Evolutionary conservation across 2,113 vertebrate genomes (phyloP).

Genomic region (Eretmochelys imbricata): DNA sequence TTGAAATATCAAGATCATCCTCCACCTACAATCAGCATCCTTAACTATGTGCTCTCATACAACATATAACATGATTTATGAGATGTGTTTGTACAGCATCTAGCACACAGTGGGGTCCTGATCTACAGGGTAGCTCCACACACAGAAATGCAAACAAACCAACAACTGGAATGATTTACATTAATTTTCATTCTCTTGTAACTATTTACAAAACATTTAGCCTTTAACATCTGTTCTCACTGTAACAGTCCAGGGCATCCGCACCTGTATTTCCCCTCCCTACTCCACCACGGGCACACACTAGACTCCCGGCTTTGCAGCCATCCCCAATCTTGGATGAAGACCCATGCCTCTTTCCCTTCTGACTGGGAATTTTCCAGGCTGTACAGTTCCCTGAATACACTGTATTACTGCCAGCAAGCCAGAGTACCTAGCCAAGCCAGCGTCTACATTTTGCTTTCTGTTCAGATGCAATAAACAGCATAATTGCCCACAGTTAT

Average conservation of each 20-base stretch:
- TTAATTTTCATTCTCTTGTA: background rate
- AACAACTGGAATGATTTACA: background rate
- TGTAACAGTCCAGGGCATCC: background rate
- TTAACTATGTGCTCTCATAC: background rate
- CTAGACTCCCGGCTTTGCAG: no score
- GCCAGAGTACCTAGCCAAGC: no score
- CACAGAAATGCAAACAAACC: background rate
- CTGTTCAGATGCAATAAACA: no score
- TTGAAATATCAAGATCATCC: background rate
- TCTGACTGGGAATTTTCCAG: no score
- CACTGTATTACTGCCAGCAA: no score
- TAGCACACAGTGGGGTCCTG: background rate
- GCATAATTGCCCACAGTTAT: no score
- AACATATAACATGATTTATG: rapidly evolving
- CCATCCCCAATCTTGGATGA: no score
- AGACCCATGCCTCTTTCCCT: no score
- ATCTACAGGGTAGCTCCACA: background rate
- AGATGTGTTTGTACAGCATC: background rate
- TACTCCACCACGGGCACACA: background rate
- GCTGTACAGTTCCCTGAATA: no score
- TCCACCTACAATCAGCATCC: background rate
- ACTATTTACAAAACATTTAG: background rate
- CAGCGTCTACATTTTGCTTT: no score
- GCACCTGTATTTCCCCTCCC: background rate
- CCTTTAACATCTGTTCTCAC: background rate